Evolutionary conservation across 2,797 vertebrate genomes (phyloP).

Genomic region (Oreochromis grahami): DNA sequence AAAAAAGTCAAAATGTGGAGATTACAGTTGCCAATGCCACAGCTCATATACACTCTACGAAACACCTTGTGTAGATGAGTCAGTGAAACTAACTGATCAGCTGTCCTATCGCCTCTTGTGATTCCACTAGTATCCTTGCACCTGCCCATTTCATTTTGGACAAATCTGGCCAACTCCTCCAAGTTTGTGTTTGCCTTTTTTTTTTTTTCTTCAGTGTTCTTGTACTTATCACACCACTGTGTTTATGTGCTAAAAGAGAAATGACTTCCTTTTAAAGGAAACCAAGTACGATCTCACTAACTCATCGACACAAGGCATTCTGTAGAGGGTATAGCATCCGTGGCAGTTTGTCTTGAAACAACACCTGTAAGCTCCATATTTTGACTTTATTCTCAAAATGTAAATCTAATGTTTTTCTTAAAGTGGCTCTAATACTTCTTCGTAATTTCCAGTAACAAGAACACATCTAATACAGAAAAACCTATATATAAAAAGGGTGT

Average conservation of each 20-base stretch:
- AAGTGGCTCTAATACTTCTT: neutral
- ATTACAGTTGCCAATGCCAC: neutral
- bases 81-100: neutral
- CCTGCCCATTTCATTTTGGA: neutral
- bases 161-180: neutral
- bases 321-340: fast-evolving
- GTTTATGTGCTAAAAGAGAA: neutral
- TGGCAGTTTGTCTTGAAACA: neutral
- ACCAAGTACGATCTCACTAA: neutral
- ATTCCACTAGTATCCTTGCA: neutral
- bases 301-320: neutral
- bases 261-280: neutral
- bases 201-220: neutral
- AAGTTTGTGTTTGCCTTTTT: neutral
- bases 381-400: neutral
- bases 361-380: neutral
- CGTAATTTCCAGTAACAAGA: neutral
- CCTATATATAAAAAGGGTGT: neutral
- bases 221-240: neutral
- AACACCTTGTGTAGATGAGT: neutral
- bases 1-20: neutral
- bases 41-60: neutral
- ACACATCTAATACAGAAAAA: neutral
- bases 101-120: neutral
- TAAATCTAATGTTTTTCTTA: neutral